Evolutionary conservation across 2,797 vertebrate species (phyloP), one percentile per base, ranked within the genome.

Genomic region (Peromyscus melanophrys): DNA sequence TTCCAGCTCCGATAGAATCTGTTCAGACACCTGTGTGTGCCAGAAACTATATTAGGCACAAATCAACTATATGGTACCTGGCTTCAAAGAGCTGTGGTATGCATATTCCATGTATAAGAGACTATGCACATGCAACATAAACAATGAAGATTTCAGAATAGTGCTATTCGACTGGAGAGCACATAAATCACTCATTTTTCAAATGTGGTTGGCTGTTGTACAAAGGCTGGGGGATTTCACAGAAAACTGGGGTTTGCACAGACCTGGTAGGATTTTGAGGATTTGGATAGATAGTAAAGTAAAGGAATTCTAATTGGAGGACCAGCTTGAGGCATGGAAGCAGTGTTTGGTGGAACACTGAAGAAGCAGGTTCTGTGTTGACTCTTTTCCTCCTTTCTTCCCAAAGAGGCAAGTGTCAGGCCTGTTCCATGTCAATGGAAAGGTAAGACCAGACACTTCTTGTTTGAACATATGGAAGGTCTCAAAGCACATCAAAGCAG

Each of bases 401-500:
- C n/a, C 43, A 49, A 76, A 95, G 29, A 95, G 82, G 9, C 73
- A 84, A 95, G 61, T 17, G 77, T 75, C 85, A 89, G 49, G 86
- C 43, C 46, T 57, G 13, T 37, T 88, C 25, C 63, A 76, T 81
- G 96, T 93, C 57, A 95, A 63, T 73, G 34, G 69, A 82, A 86
- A 92, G 84, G 87, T 96, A 97, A 97, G 40, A 92, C 85, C 77
- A 61, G 85, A 92, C 52, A 43, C 76, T 96, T 89, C 59, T 97
- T 80, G 85, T 89, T 75, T 90, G 91, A 97, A 97, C 90, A 96
- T 92, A 95, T 97, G 95, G 89, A 93, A 75, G 13, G 25, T 97
- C 77, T 95, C 96, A 94, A 85, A 94, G 80, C 34, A 96, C 63
- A 90, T 97, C 87, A 96, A 95, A 97, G 80, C 55, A 81, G 29